These are phyloP conservation scores for Phrynocephalus versicolor DNA, from an alignment of 2,113 vertebrate genomes.

Conservation along the genomic window DNA sequence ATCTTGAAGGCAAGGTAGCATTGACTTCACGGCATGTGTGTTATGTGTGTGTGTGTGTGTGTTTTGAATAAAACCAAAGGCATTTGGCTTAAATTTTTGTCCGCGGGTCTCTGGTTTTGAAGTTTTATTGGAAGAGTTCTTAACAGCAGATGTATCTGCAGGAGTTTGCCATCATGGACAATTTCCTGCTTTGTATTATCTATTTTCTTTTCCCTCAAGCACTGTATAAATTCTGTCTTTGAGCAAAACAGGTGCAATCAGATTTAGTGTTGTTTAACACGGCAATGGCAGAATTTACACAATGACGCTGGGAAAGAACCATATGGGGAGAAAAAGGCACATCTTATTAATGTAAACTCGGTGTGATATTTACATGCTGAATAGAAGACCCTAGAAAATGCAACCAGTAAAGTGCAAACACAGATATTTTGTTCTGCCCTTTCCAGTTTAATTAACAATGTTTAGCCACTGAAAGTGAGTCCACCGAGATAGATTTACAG, in stretches of 20 bases:
- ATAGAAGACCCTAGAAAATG: not conserved
- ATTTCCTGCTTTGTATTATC: slow-evolving; percentile 19
- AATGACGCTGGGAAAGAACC: slow-evolving; percentile 3
- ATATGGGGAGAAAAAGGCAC: not conserved
- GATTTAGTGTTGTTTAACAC: slow-evolving; percentile 23
- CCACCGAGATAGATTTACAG: not conserved
- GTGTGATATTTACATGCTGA: slow-evolving; percentile 13
- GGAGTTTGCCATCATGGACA: not conserved
- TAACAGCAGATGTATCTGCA: not conserved
- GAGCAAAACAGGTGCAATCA: slow-evolving; percentile 21
- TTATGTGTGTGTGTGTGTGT: rapidly evolving
- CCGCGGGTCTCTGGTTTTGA: not conserved
- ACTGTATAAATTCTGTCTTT: slow-evolving; percentile 3
- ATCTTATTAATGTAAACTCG: slow-evolving; percentile 11
- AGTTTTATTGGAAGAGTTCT: not conserved
- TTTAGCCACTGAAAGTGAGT: not conserved
- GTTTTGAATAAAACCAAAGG: slow-evolving; percentile 18
- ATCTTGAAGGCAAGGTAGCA: rapidly evolving
- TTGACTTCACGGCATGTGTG: too few species aligned
- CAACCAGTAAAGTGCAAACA: not conserved
- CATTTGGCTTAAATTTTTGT: slow-evolving; percentile 17
- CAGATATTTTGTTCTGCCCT: not conserved
- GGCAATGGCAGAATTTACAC: slow-evolving; percentile 14
- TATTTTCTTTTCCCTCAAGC: slow-evolving; percentile 13
- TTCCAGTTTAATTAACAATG: slow-evolving; percentile 4